Percentiles rank a stretch among this genome's conserved stretches.
Evolutionary conservation across 1,140 invertebrate genomes (phyloP).

Genomic region (Brachionus calyciflorus): DNA sequence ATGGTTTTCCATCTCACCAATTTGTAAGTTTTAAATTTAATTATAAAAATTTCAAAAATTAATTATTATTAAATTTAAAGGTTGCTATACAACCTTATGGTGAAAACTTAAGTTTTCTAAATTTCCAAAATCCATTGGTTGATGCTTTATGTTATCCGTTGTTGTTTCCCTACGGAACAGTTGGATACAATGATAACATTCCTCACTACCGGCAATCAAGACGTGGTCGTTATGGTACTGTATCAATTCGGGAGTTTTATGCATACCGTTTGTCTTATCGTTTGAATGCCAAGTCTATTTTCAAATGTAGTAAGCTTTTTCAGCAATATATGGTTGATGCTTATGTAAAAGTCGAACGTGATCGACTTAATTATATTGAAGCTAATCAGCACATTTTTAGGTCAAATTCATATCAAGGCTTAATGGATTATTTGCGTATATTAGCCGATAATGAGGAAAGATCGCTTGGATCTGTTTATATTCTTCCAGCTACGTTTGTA

Average conservation of each 20-base stretch:
- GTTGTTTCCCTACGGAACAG: background rate
- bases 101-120: background rate
- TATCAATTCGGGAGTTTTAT: constrained; percentile 27
- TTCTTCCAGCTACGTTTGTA: constrained; percentile 21
- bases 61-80: no score
- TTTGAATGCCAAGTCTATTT: background rate
- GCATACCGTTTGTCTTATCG: background rate
- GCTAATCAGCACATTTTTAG: constrained; percentile 1
- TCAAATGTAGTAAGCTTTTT: constrained; percentile 6
- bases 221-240: background rate
- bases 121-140: background rate
- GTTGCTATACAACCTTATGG: background rate
- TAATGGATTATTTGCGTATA: background rate
- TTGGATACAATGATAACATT: background rate
- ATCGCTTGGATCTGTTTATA: background rate
- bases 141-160: constrained; percentile 24
- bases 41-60: no score
- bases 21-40: background rate
- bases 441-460: background rate
- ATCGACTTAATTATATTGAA: constrained; percentile 50
- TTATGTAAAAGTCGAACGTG: constrained; percentile 56
- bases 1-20: background rate
- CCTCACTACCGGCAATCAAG: background rate
- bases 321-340: constrained; percentile 37
- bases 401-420: background rate